Evolutionary conservation across 2,888 invertebrate species (phyloP).

Genomic region (Xanthia icteritia): DNA sequence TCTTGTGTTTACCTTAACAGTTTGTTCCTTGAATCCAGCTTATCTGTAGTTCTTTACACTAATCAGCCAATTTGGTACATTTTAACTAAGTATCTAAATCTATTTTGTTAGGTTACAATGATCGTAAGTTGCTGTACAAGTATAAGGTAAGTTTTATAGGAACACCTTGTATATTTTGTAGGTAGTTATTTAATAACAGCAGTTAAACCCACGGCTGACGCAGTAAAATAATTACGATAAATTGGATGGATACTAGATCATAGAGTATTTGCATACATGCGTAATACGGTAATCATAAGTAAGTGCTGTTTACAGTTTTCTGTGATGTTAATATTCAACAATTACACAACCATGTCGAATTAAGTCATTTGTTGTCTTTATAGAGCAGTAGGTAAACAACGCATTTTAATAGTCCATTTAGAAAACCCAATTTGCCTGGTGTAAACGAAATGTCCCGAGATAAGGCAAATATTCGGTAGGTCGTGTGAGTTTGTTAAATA

Average conservation of each 20-base stretch:
- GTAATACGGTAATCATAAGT: conserved; percentile 35
- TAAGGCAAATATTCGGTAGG: conserved; percentile 14
- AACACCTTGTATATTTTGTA: neutral
- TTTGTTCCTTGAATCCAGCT: conserved; percentile 1
- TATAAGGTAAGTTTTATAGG: neutral
- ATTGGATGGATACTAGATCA: conserved; percentile 48
- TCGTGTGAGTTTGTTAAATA: neutral
- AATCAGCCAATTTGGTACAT: neutral
- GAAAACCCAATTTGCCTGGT: conserved; percentile 17
- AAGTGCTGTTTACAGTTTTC: conserved; percentile 16
- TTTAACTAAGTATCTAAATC: neutral
- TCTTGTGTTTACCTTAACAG: conserved; percentile 5
- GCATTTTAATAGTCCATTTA: conserved; percentile 10
- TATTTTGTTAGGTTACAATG: neutral
- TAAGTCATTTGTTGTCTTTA: conserved; percentile 26
- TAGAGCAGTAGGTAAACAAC: conserved; percentile 10
- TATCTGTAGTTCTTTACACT: neutral
- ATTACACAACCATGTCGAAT: conserved; percentile 21
- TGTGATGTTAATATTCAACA: conserved; percentile 24
- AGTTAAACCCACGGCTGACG: conserved; percentile 32
- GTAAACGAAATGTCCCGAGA: conserved; percentile 9
- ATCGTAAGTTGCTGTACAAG: neutral
- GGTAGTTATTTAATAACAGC: conserved; percentile 29
- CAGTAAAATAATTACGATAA: conserved; percentile 50
- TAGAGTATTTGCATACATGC: conserved; percentile 35